Base-by-base conservation (phyloP, 2,888 invertebrate species). In the Osedax fenrisi region DNA sequence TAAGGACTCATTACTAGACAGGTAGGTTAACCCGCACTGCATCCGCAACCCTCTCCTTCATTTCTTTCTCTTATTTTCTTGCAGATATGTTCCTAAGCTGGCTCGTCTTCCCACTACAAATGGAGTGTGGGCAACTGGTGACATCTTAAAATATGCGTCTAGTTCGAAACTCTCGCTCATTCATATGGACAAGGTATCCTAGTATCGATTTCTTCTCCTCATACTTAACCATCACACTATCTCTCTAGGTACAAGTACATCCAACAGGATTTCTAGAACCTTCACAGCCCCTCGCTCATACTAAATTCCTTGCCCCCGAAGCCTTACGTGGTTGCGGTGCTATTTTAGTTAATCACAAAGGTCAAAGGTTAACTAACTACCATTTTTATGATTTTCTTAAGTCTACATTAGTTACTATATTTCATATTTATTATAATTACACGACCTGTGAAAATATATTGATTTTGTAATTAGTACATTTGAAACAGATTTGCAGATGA, bases 91-190 rank as follows among this genome's bases (percentile, higher is more conserved):
- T 10, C 78, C 77, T 13, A 24, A 68, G 22, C 26, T 78, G 3
- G 62, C 74, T 3, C 66, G 73, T 10, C 64, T 77, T 21, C 78
- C 78, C 3, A 78, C 78, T 2, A 78, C 78, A 24, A 78, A 78
- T 75, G 78, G 78, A 22, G 69, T 64, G n/a, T 78, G 78, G 78
- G 78, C 78, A 23, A 78, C 78, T 13, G 78, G 78, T n/a, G 78
- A 78, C 70, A 68, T 78, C 59, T 75, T 78, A 41, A 78, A 78
- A 67, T 22, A 23, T 10, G 64, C 64, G 21, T 21, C 21, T 24
- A 27, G 56, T 17, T 17, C 61, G 5, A 59, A 59, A 27, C 59
- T 77, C 2, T 75, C 76, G 1, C 69, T 78, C 26, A 70, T 78
- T 5, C 74, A 77, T 59, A 78, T 78, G 78, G 76, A 78, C 70